phyloP scores from a whole-genome alignment of 2,797 vertebrate species.

The Microtus obscurus region DNA sequence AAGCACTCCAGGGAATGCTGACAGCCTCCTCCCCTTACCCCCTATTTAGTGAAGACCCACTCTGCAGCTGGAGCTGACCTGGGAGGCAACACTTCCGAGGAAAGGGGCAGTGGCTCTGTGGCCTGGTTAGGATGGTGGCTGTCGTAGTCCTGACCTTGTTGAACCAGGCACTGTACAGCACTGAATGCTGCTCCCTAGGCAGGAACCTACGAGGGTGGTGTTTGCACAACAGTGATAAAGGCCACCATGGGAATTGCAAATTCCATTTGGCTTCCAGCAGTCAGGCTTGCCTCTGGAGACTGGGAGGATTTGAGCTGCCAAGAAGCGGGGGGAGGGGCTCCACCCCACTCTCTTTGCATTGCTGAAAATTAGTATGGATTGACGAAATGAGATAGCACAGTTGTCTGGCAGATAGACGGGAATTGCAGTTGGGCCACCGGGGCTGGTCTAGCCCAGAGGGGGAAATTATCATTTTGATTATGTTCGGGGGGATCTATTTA shows the following conservation, averaged over 20 bases:
- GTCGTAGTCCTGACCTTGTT: background rate
- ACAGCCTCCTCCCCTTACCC: background rate
- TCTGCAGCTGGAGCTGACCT: background rate
- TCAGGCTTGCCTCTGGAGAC: slow-evolving; percentile 36
- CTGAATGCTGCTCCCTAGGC: background rate
- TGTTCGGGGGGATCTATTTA: slow-evolving; percentile 61
- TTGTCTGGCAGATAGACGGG: background rate
- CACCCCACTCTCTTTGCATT: slow-evolving; percentile 9
- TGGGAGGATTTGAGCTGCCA: slow-evolving; percentile 35
- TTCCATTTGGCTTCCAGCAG: slow-evolving; percentile 57
- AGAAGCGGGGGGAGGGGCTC: background rate
- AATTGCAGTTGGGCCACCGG: slow-evolving; percentile 7
- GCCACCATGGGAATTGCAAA: slow-evolving; percentile 63
- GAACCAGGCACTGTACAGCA: background rate
- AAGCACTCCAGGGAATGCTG: background rate
- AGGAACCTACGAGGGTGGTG: background rate
- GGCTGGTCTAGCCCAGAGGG: slow-evolving; percentile 27
- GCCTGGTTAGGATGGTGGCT: accelerated
- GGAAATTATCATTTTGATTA: slow-evolving; percentile 69
- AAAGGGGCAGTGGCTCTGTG: background rate
- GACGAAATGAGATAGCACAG: slow-evolving; percentile 40
- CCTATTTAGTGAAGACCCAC: background rate
- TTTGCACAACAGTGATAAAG: slow-evolving; percentile 52
- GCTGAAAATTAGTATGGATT: slow-evolving; percentile 52
- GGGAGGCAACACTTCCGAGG: background rate